Evolutionary conservation across 2,113 vertebrate species (phyloP).

Genomic region (Rhabdornis inornatus): DNA sequence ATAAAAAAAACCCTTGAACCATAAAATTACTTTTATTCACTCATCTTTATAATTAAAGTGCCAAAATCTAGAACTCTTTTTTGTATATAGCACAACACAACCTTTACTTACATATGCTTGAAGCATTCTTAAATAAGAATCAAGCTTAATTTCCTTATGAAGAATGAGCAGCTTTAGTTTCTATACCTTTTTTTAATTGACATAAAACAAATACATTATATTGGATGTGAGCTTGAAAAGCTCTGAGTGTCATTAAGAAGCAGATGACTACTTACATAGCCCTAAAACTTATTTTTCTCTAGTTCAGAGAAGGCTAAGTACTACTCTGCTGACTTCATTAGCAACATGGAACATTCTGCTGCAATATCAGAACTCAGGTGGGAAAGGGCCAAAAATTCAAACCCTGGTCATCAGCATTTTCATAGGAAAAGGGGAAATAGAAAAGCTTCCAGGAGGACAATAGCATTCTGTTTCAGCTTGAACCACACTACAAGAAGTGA

Average conservation of each 20-base stretch:
- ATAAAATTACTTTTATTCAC: not conserved
- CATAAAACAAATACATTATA: not conserved
- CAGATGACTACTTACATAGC: not conserved
- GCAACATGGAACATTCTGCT: not conserved
- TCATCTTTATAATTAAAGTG: not conserved
- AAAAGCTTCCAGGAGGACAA: not conserved
- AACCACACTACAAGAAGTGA: not conserved
- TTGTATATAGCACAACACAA: not conserved
- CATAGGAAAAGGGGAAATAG: not conserved
- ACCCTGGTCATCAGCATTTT: not conserved
- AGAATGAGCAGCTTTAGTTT: not conserved
- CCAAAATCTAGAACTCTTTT: not conserved
- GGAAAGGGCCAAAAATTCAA: not conserved
- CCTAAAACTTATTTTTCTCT: not conserved
- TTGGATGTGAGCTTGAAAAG: not conserved
- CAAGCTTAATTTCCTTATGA: not conserved
- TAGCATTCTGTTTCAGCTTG: not conserved
- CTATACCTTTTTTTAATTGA: not conserved
- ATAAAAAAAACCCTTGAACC: not conserved
- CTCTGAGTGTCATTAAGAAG: not conserved
- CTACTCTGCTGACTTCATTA: not conserved
- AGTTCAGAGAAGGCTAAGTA: not conserved
- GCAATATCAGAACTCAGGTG: not conserved
- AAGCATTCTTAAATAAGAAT: not conserved
- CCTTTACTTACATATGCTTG: not conserved